Evolutionary conservation across 2,888 invertebrate genomes (phyloP).

Genomic region (Pheosia tremula): DNA sequence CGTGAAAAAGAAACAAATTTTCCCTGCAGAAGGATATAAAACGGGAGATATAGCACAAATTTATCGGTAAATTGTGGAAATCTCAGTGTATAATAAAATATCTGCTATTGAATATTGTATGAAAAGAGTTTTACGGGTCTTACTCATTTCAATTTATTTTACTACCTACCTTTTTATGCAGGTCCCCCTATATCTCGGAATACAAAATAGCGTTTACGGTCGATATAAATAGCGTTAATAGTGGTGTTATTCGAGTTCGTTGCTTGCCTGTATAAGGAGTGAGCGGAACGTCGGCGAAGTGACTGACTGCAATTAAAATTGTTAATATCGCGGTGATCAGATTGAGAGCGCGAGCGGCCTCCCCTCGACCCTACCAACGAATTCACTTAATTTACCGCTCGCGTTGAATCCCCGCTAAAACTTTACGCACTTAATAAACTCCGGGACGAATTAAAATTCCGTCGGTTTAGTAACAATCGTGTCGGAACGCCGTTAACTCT

Average conservation of each 20-base stretch:
- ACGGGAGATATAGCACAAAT: constrained; percentile 76
- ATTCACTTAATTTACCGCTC: constrained; percentile 78
- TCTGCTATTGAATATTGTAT: constrained; percentile 83
- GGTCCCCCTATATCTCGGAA: constrained; percentile 58
- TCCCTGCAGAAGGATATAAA: constrained; percentile 78
- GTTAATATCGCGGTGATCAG: constrained; percentile 65
- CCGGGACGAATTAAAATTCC: constrained; percentile 81
- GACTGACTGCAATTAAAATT: constrained; percentile 55
- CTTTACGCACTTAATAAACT: constrained; percentile 84
- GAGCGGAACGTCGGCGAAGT: constrained; percentile 27
- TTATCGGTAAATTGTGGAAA: constrained; percentile 82
- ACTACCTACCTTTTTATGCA: constrained; percentile 76
- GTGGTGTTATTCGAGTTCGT: constrained; percentile 44
- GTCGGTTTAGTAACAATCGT: constrained; percentile 79
- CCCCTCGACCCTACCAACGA: constrained; percentile 61
- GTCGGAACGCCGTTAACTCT: constrained; percentile 76
- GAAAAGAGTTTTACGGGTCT: constrained; percentile 79
- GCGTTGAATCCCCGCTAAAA: constrained; percentile 69
- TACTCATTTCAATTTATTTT: constrained; percentile 78
- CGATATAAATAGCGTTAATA: constrained; percentile 50
- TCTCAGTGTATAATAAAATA: constrained; percentile 80
- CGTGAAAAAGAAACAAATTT: constrained; percentile 82
- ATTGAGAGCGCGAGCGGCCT: constrained; percentile 54
- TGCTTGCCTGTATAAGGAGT: constrained; percentile 67
- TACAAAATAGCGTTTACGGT: constrained; percentile 53